Conservation (phyloP, 1,140 invertebrate genomes). For the Artemia franciscana region DNA sequence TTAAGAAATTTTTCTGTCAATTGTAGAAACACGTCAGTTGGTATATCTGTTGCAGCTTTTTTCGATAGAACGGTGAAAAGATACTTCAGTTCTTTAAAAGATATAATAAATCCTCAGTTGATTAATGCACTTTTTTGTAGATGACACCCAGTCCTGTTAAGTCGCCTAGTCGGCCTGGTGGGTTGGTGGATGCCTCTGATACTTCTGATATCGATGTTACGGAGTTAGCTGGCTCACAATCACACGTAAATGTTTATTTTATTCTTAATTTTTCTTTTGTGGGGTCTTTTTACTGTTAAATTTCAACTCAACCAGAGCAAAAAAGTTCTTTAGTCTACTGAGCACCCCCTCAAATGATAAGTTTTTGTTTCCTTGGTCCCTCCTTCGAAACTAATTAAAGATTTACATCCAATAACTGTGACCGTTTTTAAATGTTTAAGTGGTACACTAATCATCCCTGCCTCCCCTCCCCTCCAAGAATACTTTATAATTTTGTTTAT, state of each 20-base stretch:
- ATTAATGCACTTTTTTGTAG: background rate
- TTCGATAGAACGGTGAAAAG: too few species aligned
- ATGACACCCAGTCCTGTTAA: background rate
- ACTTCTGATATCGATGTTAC: background rate
- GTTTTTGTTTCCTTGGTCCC: too few species aligned
- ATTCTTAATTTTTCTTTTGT: background rate
- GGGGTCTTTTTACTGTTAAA: background rate
- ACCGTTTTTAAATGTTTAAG: too few species aligned
- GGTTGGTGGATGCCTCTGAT: background rate
- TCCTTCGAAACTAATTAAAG: too few species aligned
- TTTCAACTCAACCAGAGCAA: background rate
- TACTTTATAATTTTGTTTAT: too few species aligned
- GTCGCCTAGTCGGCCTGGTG: background rate
- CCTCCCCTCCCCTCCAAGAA: constrained; percentile 17
- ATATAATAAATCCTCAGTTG: background rate
- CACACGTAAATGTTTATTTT: background rate
- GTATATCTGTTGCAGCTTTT: too few species aligned
- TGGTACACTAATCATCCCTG: constrained; percentile 7
- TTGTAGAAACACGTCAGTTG: too few species aligned
- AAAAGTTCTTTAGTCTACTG: background rate
- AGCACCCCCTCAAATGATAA: too few species aligned
- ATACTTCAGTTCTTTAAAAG: too few species aligned
- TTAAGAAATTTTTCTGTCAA: too few species aligned
- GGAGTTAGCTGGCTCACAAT: background rate
- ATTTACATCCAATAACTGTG: too few species aligned